phyloP scores from a whole-genome alignment of 1,140 invertebrate genomes.

The Drosophila gunungcola region DNA sequence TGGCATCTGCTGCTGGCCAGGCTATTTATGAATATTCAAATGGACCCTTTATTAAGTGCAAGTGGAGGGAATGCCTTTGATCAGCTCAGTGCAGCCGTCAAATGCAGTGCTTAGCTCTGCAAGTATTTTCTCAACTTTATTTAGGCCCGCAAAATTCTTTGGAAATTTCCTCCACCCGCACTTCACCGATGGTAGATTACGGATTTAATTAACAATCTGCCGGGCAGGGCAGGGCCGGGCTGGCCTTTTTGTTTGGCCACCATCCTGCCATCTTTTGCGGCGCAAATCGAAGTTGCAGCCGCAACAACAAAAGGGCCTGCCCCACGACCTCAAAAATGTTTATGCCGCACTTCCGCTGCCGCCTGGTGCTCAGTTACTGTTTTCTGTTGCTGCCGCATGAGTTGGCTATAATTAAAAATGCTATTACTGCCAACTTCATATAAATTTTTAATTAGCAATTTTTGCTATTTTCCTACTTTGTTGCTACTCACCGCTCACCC shows the following conservation, averaged over 20 bases:
- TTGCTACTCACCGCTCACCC: constrained; percentile 37
- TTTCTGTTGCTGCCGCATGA: constrained; percentile 69
- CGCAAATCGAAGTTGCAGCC: constrained; percentile 48
- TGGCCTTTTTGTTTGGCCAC: constrained; percentile 11
- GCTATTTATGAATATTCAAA: constrained; percentile 46
- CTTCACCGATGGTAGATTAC: constrained; percentile 33
- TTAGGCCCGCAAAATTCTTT: constrained; percentile 23
- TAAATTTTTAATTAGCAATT: constrained; percentile 84
- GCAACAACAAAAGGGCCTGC: constrained; percentile 74
- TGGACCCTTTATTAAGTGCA: constrained; percentile 38
- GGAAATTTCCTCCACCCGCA: constrained; percentile 18
- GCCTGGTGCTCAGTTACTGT: constrained; percentile 40
- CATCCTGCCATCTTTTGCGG: constrained; percentile 25
- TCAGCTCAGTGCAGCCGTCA: constrained; percentile 30
- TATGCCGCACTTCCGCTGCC: constrained; percentile 73
- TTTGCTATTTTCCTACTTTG: constrained; percentile 84
- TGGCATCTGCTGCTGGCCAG: constrained; percentile 13
- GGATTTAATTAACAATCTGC: constrained; percentile 47
- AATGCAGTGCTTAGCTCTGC: constrained; percentile 19
- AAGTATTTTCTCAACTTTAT: constrained; percentile 26
- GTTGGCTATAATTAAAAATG: constrained; percentile 84
- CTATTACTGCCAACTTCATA: constrained; percentile 83
- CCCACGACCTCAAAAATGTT: constrained; percentile 77
- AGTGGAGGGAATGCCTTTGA: constrained; percentile 31
- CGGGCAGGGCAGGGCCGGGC: neutral